phyloP scores from a whole-genome alignment of 2,797 vertebrate species.

The Psittacula echo region DNA sequence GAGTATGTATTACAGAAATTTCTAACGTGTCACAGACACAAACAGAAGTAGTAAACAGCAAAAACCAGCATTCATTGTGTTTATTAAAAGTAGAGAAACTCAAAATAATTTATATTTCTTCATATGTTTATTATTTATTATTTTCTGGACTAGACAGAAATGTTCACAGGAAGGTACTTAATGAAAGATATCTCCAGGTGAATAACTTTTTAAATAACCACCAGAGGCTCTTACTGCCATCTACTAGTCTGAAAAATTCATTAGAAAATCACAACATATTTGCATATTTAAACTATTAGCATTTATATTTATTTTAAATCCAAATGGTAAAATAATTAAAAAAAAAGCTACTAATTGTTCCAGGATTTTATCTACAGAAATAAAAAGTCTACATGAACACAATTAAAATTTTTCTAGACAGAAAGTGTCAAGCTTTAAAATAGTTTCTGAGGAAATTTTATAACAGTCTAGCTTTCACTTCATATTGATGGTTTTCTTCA shows the following conservation, averaged over 20 bases:
- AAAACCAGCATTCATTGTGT: not conserved
- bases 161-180: slow-evolving; percentile 7
- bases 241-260: not conserved
- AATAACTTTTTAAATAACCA: slow-evolving; percentile 47
- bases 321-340: not conserved
- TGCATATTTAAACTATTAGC: not conserved
- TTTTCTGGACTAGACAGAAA: slow-evolving; percentile 50
- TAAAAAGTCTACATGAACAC: not conserved
- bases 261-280: not conserved
- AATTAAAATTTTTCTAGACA: not conserved
- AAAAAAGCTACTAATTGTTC: not conserved
- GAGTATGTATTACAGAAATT: not conserved
- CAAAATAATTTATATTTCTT: slow-evolving; percentile 43
- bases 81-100: not conserved
- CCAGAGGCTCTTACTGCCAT: not conserved
- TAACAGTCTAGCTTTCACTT: not conserved
- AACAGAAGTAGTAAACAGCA: not conserved
- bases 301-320: not conserved
- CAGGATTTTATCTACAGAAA: not conserved
- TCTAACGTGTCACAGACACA: not conserved
- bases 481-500: not conserved
- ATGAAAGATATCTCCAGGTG: slow-evolving; percentile 36
- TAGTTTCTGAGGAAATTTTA: not conserved
- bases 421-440: not conserved
- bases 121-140: not conserved